Base-by-base conservation (phyloP, 2,888 invertebrate species). In the Patella depressa region DNA sequence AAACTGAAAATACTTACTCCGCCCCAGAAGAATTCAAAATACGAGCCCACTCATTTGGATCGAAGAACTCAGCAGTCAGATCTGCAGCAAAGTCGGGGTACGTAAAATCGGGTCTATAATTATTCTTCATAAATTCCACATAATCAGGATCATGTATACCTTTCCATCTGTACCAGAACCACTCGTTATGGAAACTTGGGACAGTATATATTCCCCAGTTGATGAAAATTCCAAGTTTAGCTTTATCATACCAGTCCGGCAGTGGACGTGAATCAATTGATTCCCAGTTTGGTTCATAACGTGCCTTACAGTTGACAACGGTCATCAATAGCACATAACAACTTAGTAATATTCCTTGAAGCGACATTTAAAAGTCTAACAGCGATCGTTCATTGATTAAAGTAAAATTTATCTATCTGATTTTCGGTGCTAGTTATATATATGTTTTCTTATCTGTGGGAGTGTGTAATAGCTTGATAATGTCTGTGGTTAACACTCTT, bases 161-260 rank as follows among this genome's bases (percentile, higher is more conserved):
- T 71, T 78, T 65, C 86, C 86, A 86, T 71, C 73, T 29, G 45
- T 82, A 79, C 89, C 89, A 89, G 72, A 89, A 87, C 89, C 85
- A 87, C 72, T 83, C 85, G 0, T 95, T 94, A 29, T 17, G 24
- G 91, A 95, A 96, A 88, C 96, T 95, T 0, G 97, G 97, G n/a
- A 97, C 97, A 0, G 96, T 94, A 88, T 95, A 98, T 0, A 97
- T 96, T 1, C 97, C 97, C 96, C 97, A 98, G 88, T 97, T 97
- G 59, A 98, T 92, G 88, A 98, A 97, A 85, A 98, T 97, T 4
- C 98, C 97, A 83, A 96, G 92, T 93, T 98, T 98, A 0, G 95
- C 96, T 75, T 95, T 93, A 89, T 97, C 97, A 89, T 95, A 98
- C 98, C 98, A 98, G 3, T 89, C 81, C 0, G 97, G 97, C 76